phyloP scores from a whole-genome alignment of 2,113 vertebrate species.

The Apodemus sylvaticus region DNA sequence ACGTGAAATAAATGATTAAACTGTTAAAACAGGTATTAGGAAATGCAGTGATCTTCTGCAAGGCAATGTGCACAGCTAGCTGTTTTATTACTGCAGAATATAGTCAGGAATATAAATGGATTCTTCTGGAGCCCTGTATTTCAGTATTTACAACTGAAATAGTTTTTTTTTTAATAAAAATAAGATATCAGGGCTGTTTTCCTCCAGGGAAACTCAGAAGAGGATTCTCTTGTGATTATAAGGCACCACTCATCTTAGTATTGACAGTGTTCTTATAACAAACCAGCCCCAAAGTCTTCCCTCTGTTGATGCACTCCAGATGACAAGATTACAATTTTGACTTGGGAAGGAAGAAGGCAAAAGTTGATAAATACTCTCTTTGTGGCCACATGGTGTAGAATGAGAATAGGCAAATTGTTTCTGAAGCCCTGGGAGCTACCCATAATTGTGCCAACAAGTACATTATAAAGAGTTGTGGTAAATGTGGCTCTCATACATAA shows the following conservation, averaged over 20 bases:
- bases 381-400: neutral
- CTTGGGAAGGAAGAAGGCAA: neutral
- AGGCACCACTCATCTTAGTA: neutral
- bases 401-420: neutral
- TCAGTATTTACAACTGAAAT: neutral
- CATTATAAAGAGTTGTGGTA: neutral
- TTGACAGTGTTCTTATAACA: neutral
- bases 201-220: neutral
- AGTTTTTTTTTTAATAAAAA: neutral
- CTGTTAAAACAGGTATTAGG: neutral
- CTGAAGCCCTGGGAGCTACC: no score
- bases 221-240: neutral
- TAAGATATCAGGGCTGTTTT: neutral
- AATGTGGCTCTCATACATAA: neutral
- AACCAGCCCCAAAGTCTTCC: no score
- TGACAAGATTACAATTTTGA: neutral
- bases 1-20: slow-evolving; percentile 73
- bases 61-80: neutral
- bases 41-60: neutral
- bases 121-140: neutral
- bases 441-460: neutral
- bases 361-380: neutral
- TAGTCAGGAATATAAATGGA: neutral
- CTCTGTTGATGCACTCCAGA: neutral
- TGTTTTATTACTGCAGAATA: neutral